Conservation (phyloP, 2,113 vertebrate species). For the Anoura caudifer region DNA sequence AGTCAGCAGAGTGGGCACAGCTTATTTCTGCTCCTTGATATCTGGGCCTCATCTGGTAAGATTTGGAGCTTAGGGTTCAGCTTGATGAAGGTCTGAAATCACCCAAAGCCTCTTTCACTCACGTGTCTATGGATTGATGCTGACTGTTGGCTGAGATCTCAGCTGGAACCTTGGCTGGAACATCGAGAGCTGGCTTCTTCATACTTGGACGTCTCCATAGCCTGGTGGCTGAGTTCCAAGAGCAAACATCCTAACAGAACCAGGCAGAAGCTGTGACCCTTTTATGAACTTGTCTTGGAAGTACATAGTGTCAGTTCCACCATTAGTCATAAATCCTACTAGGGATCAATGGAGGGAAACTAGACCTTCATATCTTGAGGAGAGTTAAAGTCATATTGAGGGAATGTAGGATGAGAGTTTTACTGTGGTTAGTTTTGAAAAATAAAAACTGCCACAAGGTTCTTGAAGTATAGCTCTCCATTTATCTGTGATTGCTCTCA, state of each 20-base stretch:
- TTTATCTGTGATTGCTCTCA: neutral
- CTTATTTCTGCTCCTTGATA: neutral
- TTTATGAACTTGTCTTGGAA: conserved; percentile 33
- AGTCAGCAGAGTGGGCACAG: neutral
- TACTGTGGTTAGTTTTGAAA: conserved; percentile 13
- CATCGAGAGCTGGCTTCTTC: neutral
- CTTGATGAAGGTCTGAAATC: neutral
- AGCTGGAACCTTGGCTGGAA: neutral
- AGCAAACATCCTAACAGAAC: neutral
- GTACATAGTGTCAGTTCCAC: neutral
- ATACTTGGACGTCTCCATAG: neutral
- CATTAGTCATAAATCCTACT: neutral
- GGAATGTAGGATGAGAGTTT: neutral
- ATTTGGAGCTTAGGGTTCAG: neutral
- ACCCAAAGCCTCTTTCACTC: neutral
- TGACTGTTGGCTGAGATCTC: neutral
- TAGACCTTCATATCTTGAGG: neutral
- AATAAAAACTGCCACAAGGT: neutral
- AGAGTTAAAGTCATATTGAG: neutral
- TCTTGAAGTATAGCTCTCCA: neutral
- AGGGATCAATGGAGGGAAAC: neutral
- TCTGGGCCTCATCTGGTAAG: neutral
- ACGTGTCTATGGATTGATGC: neutral
- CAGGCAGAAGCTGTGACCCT: conserved; percentile 21
- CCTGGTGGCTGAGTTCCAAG: neutral